Evolutionary conservation across 2,888 invertebrate genomes (phyloP).

Genomic region (Drosophila paracracens): DNA sequence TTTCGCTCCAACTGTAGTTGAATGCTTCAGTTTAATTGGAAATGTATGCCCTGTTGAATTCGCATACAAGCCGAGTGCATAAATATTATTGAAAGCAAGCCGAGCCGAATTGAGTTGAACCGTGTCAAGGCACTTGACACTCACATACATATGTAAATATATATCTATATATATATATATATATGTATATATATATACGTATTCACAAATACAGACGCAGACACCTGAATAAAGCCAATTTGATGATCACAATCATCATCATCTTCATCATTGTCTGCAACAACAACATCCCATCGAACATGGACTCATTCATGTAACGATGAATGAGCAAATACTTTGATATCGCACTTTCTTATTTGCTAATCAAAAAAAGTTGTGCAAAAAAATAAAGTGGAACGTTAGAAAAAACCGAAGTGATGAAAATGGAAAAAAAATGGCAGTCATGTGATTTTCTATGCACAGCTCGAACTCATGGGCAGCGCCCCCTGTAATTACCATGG

Average conservation of each 20-base stretch:
- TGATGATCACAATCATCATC: constrained; percentile 19
- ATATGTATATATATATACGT: constrained; percentile 5
- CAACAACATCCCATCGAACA: constrained; percentile 44
- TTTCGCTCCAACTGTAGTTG: constrained; percentile 55
- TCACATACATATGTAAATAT: constrained; percentile 16
- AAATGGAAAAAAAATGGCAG: constrained; percentile 21
- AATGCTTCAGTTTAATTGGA: constrained; percentile 79
- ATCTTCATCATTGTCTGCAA: constrained; percentile 20
- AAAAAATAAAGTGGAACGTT: constrained; percentile 6
- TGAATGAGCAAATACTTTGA: constrained; percentile 59
- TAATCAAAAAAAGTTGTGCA: constrained; percentile 42
- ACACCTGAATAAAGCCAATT: constrained; percentile 58
- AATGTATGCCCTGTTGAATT: constrained; percentile 74
- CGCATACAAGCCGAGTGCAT: constrained; percentile 66
- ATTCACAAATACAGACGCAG: constrained; percentile 7
- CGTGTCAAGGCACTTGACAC: constrained; percentile 60
- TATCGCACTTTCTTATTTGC: constrained; percentile 41
- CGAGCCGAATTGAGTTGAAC: constrained; percentile 52
- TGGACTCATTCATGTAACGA: constrained; percentile 63
- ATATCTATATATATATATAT: constrained; percentile 7
- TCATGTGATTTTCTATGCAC: constrained; percentile 47
- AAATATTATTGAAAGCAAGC: constrained; percentile 73
- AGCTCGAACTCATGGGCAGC: constrained; percentile 14
- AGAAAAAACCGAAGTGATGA: neutral
- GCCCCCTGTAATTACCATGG: constrained; percentile 69